phyloP scores from a whole-genome alignment of 2,888 invertebrate species.

The Melipona beecheii region DNA sequence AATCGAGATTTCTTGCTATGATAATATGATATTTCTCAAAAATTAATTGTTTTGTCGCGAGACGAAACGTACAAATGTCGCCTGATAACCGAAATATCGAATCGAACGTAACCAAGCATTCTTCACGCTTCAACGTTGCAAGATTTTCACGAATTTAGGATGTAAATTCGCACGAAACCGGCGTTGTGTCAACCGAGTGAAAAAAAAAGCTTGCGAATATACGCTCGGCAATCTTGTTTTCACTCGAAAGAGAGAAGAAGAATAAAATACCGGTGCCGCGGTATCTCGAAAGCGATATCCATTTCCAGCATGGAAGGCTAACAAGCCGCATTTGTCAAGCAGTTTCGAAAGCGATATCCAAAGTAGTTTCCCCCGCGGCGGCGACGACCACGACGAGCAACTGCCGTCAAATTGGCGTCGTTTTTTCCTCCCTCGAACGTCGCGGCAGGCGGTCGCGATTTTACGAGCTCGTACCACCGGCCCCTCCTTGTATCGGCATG shows the following conservation, averaged over 20 bases:
- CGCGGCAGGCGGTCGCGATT: slow-evolving; percentile 20
- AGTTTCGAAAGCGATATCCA: slow-evolving; percentile 41
- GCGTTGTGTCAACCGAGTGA: neutral
- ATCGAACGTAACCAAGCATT: neutral
- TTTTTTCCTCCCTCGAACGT: neutral
- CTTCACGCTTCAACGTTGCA: neutral
- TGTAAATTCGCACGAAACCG: neutral
- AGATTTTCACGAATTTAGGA: neutral
- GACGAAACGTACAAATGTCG: too few species aligned
- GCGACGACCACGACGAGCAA: neutral
- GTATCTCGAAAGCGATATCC: neutral
- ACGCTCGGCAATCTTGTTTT: neutral
- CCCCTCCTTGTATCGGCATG: slow-evolving; percentile 13
- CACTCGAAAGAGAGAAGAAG: neutral
- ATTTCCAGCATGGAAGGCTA: slow-evolving; percentile 1
- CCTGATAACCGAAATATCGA: too few species aligned
- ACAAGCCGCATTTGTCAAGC: slow-evolving; percentile 38
- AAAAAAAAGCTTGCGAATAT: too few species aligned
- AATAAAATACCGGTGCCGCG: slow-evolving; percentile 21
- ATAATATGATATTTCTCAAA: too few species aligned
- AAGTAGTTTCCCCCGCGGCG: slow-evolving; percentile 30
- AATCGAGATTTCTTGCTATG: too few species aligned
- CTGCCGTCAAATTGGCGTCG: slow-evolving; percentile 43
- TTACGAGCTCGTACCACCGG: slow-evolving; percentile 49
- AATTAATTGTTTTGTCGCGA: too few species aligned